phyloP scores from a whole-genome alignment of 2,113 vertebrate genomes.

The Jacana jacana region DNA sequence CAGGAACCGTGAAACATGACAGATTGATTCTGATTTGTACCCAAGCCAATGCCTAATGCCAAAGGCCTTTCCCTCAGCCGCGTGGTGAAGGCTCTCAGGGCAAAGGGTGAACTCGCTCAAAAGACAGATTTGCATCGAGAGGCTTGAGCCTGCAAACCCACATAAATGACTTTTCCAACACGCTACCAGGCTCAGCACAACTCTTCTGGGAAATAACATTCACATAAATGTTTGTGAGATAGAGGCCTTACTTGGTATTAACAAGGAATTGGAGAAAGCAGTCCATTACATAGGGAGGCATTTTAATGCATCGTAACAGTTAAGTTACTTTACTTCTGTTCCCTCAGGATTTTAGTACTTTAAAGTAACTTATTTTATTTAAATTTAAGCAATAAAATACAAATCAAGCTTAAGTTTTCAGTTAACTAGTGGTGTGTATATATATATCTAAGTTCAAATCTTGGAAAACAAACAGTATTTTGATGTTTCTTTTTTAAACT shows the following conservation, averaged over 20 bases:
- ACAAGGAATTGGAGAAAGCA: not conserved
- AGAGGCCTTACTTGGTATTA: not conserved
- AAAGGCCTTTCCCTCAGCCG: not conserved
- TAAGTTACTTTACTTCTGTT: conserved; percentile 70
- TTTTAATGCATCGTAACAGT: conserved; percentile 41
- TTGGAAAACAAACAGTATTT: conserved; percentile 62
- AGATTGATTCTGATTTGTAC: not conserved
- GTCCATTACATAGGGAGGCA: not conserved
- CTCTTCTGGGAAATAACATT: not conserved
- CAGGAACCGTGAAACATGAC: not conserved
- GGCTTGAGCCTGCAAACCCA: not conserved
- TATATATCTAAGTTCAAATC: conserved; percentile 62
- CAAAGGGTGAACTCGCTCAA: not conserved
- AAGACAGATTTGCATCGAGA: not conserved
- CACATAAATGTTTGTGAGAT: not conserved
- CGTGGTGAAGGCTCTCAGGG: not conserved
- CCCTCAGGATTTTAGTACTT: conserved; percentile 77
- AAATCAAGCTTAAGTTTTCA: conserved; percentile 68
- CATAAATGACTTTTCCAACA: not conserved
- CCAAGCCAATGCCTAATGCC: not conserved
- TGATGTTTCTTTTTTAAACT: conserved; percentile 56
- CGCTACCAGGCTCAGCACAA: not conserved
- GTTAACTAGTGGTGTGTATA: conserved; percentile 46
- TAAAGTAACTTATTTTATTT: conserved; percentile 77
- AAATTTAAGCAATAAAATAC: conserved; percentile 82